Conservation (phyloP, 2,113 vertebrate species). For the Gulo gulo region DNA sequence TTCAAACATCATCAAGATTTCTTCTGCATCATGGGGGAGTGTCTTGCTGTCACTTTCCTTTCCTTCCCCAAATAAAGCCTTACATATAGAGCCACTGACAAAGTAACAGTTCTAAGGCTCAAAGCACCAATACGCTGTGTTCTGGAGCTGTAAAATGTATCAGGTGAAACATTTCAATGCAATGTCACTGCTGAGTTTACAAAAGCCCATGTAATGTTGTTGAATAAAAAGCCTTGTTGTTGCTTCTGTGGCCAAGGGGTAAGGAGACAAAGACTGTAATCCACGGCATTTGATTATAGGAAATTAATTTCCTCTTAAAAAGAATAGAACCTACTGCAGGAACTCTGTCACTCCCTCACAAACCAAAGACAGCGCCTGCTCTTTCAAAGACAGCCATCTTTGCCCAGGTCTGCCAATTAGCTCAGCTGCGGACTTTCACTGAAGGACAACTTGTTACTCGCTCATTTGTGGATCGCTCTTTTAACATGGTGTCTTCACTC, state of each 20-base stretch:
- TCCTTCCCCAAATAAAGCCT: conserved; percentile 24
- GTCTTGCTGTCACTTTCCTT: conserved; percentile 13
- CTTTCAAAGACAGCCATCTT: conserved; percentile 76
- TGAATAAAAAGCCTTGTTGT: conserved; percentile 67
- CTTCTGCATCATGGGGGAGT: background rate
- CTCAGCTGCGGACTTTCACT: conserved; percentile 76
- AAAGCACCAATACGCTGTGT: background rate
- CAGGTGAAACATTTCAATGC: conserved; percentile 47
- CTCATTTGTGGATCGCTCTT: conserved; percentile 57
- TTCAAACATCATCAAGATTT: conserved; percentile 13
- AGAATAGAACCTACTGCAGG: conserved; percentile 67
- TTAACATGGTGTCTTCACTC: conserved; percentile 48
- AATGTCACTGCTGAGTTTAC: conserved; percentile 65
- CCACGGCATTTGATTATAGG: conserved; percentile 67
- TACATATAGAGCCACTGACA: background rate
- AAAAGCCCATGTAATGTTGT: conserved; percentile 49
- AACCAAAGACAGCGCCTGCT: conserved; percentile 73
- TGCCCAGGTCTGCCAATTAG: conserved; percentile 77
- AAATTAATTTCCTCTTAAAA: conserved; percentile 81
- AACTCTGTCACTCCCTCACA: conserved; percentile 67
- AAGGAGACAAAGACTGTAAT: conserved; percentile 71
- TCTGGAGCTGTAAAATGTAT: background rate
- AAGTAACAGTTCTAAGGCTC: background rate
- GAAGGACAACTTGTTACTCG: conserved; percentile 75
- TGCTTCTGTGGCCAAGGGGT: conserved; percentile 58